phyloP scores from a whole-genome alignment of 2,113 vertebrate genomes.

The Misgurnus anguillicaudatus region DNA sequence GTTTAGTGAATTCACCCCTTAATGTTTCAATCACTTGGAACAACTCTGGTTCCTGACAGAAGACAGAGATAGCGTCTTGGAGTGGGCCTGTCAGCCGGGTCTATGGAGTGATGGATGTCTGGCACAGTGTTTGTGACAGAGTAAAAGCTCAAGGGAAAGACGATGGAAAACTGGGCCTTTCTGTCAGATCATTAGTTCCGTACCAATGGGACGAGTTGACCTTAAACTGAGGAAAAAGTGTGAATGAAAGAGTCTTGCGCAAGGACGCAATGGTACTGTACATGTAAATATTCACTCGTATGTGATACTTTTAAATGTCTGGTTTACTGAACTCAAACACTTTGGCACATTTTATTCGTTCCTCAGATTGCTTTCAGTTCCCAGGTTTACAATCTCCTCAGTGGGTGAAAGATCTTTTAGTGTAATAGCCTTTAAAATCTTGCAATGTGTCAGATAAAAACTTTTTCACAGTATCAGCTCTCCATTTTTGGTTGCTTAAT shows the following conservation, averaged over 20 bases:
- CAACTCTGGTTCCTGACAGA: conserved; percentile 22
- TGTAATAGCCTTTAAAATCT: too few species aligned
- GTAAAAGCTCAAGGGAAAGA: conserved; percentile 25
- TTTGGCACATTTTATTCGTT: too few species aligned
- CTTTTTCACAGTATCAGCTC: too few species aligned
- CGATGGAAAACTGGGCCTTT: conserved; percentile 31
- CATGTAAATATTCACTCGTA: background rate
- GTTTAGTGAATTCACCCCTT: background rate
- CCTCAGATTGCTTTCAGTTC: too few species aligned
- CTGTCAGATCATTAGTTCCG: conserved; percentile 42
- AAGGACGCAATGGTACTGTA: conserved; percentile 7
- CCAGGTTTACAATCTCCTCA: too few species aligned
- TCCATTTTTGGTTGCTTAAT: too few species aligned
- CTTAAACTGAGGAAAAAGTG: conserved; percentile 29
- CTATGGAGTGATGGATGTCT: conserved; percentile 30
- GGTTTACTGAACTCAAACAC: too few species aligned
- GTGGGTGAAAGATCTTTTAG: too few species aligned
- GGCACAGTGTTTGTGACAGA: conserved; percentile 40
- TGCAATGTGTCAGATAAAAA: too few species aligned
- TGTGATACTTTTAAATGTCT: background rate
- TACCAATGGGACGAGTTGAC: conserved; percentile 41
- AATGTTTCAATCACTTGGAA: conserved; percentile 3
- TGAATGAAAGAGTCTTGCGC: conserved; percentile 4
- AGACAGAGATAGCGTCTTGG: conserved; percentile 31
- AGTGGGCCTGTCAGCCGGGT: conserved; percentile 30